phyloP scores from a whole-genome alignment of 2,888 invertebrate species.

The Meteorus colon region DNA sequence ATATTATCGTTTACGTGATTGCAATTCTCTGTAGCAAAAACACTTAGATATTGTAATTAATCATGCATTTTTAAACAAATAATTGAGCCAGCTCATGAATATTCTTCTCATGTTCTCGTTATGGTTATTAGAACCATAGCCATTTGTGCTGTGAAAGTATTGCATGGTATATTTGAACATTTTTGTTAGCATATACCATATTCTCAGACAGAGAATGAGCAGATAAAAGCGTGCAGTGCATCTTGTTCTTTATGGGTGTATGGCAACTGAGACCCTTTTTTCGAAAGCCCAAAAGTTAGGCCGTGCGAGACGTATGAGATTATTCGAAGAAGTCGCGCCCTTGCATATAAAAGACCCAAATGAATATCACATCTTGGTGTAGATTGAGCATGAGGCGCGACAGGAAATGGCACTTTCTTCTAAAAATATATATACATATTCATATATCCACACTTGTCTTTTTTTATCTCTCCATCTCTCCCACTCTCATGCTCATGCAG shows the following conservation, averaged over 20 bases:
- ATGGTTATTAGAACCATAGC: not conserved
- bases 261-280: slow-evolving; percentile 1
- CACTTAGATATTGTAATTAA: not conserved
- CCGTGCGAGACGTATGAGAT: slow-evolving; percentile 1
- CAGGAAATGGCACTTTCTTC: slow-evolving; percentile 6
- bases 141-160: too few relatives aligned
- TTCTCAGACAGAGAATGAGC: not conserved
- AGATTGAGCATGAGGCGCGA: slow-evolving; percentile 2
- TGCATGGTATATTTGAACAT: not conserved
- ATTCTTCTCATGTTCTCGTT: not conserved
- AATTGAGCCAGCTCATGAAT: not conserved
- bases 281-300: not conserved
- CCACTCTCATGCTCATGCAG: not conserved
- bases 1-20: not conserved
- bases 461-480: not conserved
- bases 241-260: not conserved
- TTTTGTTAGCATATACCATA: not conserved
- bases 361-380: slow-evolving; percentile 7
- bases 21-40: not conserved
- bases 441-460: not conserved
- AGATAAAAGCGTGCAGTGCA: slow-evolving; percentile 2
- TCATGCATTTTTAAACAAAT: not conserved
- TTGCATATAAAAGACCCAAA: not conserved
- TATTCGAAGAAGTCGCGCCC: slow-evolving; percentile 12
- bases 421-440: slow-evolving; percentile 2